phyloP scores from a whole-genome alignment of 1,140 invertebrate species.

The Dinoponera quadriceps region DNA sequence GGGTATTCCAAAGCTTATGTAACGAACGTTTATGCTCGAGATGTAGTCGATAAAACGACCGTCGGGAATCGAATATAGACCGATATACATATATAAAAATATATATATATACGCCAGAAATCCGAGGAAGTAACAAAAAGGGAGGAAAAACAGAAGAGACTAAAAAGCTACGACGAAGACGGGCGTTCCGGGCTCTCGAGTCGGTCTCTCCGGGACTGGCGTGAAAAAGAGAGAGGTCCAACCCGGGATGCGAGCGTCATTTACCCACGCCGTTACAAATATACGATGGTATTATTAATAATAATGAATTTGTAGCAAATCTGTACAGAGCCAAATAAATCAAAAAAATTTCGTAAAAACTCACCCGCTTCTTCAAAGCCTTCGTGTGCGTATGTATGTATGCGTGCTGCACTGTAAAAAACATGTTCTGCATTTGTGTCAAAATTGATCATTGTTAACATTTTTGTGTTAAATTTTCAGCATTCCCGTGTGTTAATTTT shows the following conservation, averaged over 20 bases:
- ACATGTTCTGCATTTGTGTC: too few relatives aligned
- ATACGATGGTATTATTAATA: slow-evolving; percentile 78
- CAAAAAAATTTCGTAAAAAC: slow-evolving; percentile 77
- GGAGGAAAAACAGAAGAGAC: not conserved
- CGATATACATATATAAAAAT: too few relatives aligned
- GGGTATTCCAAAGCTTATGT: slow-evolving; percentile 70
- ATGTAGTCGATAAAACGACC: slow-evolving; percentile 11
- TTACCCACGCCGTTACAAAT: slow-evolving; percentile 72
- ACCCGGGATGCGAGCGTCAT: slow-evolving; percentile 50
- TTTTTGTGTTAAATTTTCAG: too few relatives aligned
- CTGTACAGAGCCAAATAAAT: slow-evolving; percentile 82
- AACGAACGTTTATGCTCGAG: slow-evolving; percentile 47
- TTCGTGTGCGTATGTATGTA: too few relatives aligned
- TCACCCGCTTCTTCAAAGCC: not conserved
- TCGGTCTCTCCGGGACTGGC: slow-evolving; percentile 9
- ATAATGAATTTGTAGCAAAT: slow-evolving; percentile 83
- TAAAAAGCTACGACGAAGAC: not conserved
- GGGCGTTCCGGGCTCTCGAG: not conserved
- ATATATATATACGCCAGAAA: too few relatives aligned
- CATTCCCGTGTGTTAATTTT: too few relatives aligned
- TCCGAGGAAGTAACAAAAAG: too few relatives aligned
- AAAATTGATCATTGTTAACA: too few relatives aligned
- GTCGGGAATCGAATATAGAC: not conserved
- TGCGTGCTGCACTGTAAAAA: too few relatives aligned
- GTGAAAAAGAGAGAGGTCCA: slow-evolving; percentile 37